Percentiles rank a stretch among this genome's conserved stretches.
These are phyloP conservation scores for Marasmarcha lunaedactyla DNA, from an alignment of 2,888 invertebrate genomes.

Conservation along the genomic window DNA sequence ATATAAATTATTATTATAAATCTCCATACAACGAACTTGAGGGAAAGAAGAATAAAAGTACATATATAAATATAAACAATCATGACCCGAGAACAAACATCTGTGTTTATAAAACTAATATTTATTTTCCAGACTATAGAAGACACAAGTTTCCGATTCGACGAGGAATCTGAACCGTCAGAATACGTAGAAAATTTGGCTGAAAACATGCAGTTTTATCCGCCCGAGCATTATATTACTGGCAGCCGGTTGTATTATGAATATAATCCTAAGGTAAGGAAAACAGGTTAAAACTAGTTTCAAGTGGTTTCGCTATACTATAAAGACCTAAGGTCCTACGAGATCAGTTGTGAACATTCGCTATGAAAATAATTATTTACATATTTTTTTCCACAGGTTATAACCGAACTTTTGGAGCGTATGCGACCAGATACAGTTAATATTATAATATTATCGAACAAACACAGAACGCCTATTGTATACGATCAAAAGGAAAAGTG, in stretches of 20 bases:
- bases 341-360: too few species aligned
- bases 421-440: slow-evolving; percentile 77
- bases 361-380: too few species aligned
- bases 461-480: slow-evolving; percentile 50
- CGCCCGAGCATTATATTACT: slow-evolving; percentile 82
- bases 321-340: too few species aligned
- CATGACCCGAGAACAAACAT: too few species aligned
- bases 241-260: slow-evolving; percentile 81
- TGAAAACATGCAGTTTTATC: slow-evolving; percentile 84
- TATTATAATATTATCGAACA: slow-evolving; percentile 77
- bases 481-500: slow-evolving; percentile 82
- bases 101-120: too few species aligned
- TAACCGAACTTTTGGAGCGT: slow-evolving; percentile 68
- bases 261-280: slow-evolving; percentile 75
- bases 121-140: slow-evolving; percentile 80
- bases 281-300: too few species aligned
- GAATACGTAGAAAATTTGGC: slow-evolving; percentile 84
- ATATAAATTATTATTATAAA: too few species aligned
- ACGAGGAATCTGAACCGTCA: slow-evolving; percentile 76
- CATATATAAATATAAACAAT: too few species aligned
- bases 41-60: too few species aligned
- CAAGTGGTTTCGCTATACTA: too few species aligned
- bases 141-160: slow-evolving; percentile 79
- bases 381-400: slow-evolving; percentile 67
- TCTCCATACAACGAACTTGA: too few species aligned